These are phyloP conservation scores for Cheilosia scutellata DNA, from an alignment of 2,888 invertebrate species.

Conservation along the genomic window DNA sequence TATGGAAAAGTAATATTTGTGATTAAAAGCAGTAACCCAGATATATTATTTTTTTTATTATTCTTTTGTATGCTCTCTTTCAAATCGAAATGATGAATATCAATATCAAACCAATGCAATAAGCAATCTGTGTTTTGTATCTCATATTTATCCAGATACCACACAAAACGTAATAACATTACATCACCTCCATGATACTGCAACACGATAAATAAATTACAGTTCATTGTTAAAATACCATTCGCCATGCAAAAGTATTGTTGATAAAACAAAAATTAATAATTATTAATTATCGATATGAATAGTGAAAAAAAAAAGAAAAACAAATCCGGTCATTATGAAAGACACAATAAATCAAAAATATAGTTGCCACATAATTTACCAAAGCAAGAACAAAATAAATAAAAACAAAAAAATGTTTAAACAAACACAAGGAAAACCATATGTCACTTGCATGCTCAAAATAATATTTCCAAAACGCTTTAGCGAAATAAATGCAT, in stretches of 20 bases:
- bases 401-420: neutral
- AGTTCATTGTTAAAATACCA: constrained; percentile 30
- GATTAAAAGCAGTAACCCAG: constrained; percentile 29
- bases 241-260: constrained; percentile 21
- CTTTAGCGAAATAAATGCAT: constrained; percentile 9
- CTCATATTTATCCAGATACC: constrained; percentile 7
- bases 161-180: neutral
- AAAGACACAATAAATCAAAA: constrained; percentile 31
- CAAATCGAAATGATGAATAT: constrained; percentile 8
- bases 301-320: constrained; percentile 1
- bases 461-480: constrained; percentile 16
- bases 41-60: constrained; percentile 1
- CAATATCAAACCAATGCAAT: constrained; percentile 13
- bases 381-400: constrained; percentile 1
- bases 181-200: neutral
- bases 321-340: neutral
- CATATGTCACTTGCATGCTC: constrained; percentile 39
- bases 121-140: constrained; percentile 47
- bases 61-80: neutral
- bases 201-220: constrained; percentile 41
- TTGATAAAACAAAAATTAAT: constrained; percentile 50
- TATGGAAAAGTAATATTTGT: constrained; percentile 30
- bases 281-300: constrained; percentile 22
- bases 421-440: neutral
- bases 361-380: constrained; percentile 33